A percentile compares a stretch with the other conserved stretches of the same genome.
Evolutionary conservation across 2,888 invertebrate genomes (phyloP).

Genomic region (Lepidochrysops patricia): DNA sequence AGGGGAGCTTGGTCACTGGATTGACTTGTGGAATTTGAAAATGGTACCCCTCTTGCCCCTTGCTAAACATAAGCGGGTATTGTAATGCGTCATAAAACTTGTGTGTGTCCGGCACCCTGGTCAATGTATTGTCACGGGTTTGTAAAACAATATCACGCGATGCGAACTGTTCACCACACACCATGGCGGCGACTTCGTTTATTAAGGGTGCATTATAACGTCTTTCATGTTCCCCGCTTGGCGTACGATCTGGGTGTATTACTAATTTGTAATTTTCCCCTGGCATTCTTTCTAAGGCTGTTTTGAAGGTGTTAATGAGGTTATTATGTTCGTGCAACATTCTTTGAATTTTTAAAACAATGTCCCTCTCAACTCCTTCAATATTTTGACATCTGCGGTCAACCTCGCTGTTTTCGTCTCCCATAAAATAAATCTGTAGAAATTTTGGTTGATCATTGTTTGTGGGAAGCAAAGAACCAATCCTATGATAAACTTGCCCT

Average conservation of each 20-base stretch:
- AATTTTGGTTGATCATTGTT: conserved; percentile 27
- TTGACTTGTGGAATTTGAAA: no score
- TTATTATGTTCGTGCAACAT: conserved; percentile 29
- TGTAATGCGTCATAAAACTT: no score
- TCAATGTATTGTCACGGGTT: no score
- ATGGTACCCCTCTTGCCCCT: no score
- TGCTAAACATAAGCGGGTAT: no score
- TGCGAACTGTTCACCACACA: conserved; percentile 28
- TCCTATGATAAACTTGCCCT: conserved; percentile 32
- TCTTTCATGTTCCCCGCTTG: conserved; percentile 31
- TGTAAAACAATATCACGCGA: no score
- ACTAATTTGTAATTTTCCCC: no score
- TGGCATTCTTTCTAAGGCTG: no score
- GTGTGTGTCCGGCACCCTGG: no score
- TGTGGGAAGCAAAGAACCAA: conserved; percentile 30
- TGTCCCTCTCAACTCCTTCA: conserved; percentile 27
- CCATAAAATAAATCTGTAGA: conserved; percentile 33
- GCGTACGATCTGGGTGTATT: conserved; percentile 30
- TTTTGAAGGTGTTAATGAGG: conserved; percentile 32
- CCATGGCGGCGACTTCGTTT: conserved; percentile 31
- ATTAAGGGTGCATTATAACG: conserved; percentile 30
- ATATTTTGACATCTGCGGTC: conserved; percentile 27
- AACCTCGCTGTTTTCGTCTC: conserved; percentile 27
- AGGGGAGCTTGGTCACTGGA: no score
- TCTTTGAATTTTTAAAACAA: conserved; percentile 29